Percentiles rank a stretch among this genome's conserved stretches.
phyloP scores from a whole-genome alignment of 2,113 vertebrate species.

The Cavia porcellus region DNA sequence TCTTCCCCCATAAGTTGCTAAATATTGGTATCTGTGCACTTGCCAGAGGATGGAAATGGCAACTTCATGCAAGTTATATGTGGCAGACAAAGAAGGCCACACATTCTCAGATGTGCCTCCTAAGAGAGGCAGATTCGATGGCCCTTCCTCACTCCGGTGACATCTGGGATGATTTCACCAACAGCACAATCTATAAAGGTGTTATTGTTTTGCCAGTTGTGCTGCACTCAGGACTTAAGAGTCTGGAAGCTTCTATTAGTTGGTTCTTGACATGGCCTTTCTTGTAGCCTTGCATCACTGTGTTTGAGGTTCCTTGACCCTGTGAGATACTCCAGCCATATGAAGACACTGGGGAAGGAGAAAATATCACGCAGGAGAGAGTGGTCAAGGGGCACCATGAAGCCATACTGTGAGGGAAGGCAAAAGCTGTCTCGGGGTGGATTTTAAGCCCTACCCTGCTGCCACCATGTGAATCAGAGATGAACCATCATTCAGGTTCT shows the following conservation, averaged over 20 bases:
- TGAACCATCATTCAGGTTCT: not conserved
- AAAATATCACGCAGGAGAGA: not conserved
- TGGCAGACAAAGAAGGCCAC: not conserved
- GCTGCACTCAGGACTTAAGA: not conserved
- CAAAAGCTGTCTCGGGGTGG: not conserved
- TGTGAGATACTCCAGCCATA: not conserved
- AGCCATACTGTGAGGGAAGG: not conserved
- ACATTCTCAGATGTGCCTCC: not conserved
- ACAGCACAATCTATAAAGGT: not conserved
- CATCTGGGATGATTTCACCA: not conserved
- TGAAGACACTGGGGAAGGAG: not conserved
- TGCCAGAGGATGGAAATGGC: not conserved
- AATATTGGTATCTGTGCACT: not conserved
- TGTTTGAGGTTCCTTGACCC: not conserved
- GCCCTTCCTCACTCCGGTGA: not conserved
- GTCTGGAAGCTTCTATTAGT: not conserved
- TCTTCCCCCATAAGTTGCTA: not conserved
- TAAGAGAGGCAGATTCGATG: not conserved
- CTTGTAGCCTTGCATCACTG: not conserved
- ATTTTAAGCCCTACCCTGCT: not conserved
- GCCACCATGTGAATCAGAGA: not conserved
- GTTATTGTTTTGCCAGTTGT: not conserved
- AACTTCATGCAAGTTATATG: constrained; percentile 29
- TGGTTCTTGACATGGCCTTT: constrained; percentile 4
- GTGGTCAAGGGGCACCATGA: not conserved